Conservation (phyloP, 2,888 invertebrate species). For the Anthrax anthrax region DNA sequence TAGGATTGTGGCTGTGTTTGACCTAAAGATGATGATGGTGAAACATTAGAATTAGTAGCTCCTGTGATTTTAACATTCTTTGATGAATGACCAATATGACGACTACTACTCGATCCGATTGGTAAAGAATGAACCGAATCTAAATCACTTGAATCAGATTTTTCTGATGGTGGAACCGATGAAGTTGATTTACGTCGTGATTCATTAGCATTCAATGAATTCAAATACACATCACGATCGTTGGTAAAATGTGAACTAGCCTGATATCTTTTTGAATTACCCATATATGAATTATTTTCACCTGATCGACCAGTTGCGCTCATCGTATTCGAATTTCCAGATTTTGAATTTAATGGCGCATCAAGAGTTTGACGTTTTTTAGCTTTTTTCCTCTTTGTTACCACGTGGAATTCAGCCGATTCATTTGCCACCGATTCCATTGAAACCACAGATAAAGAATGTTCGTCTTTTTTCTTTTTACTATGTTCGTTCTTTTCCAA, state of each 20-base stretch:
- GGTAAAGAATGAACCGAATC: conserved; percentile 78
- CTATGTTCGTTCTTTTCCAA: not conserved
- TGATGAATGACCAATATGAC: conserved; percentile 18
- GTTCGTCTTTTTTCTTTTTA: conserved; percentile 10
- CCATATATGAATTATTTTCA: not conserved
- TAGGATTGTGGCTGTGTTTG: conserved; percentile 44
- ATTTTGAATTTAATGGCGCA: not conserved
- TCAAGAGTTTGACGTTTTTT: conserved; percentile 43
- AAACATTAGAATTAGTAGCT: conserved; percentile 12
- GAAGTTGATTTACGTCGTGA: conserved; percentile 54
- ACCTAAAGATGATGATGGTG: conserved; percentile 8
- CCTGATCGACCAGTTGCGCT: not conserved
- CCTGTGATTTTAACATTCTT: conserved; percentile 2
- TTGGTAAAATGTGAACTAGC: conserved; percentile 14
- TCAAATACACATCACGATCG: conserved; percentile 17
- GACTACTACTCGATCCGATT: conserved; percentile 34
- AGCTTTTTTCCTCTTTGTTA: conserved; percentile 67
- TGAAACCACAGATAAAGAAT: conserved; percentile 8
- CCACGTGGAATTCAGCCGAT: conserved; percentile 64
- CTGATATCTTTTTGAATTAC: conserved; percentile 13
- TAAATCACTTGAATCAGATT: conserved; percentile 66
- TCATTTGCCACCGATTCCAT: conserved; percentile 34
- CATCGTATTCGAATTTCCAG: conserved; percentile 3
- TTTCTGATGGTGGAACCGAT: conserved; percentile 68
- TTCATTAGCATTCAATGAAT: conserved; percentile 21